Evolutionary conservation across 2,888 invertebrate genomes (phyloP), one percentile per base, ranked within the genome.

Genomic region (Thereva nobilitata): DNA sequence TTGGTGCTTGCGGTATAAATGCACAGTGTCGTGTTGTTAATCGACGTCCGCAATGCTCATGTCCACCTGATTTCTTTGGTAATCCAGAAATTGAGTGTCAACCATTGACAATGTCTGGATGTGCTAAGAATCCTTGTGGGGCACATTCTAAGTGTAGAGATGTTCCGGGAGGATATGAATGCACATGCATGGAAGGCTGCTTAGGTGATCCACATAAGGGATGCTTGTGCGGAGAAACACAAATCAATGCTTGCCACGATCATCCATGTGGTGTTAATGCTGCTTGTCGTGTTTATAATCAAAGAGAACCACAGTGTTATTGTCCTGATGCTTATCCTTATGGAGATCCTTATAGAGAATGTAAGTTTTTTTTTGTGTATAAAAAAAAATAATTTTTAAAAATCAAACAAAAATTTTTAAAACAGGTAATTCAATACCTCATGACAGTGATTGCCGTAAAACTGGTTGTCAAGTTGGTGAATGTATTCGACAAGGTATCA

Each of bases 271-370:
- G 95, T 12, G 84, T 86, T 42, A 92, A 93, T 76, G 94, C 95
- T 2, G 86, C 87, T 63, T 95, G 95, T 77, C 86, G 87, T 72
- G 87, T 91, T 49, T 82, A 86, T 55, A 84, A 86, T 70, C 85
- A 85, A 50, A 84, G 84, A 69, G 86, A 87, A 74, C 87, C 91
- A 0, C 88, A 92, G 76, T 95, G 95, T 77, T 91, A 89, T 77
- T 95, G 95, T 77, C 93, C 94, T 57, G 84, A 88, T 42, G 87
- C 88, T 75, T 90, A 86, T 81, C 93, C 94, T 55, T 85, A 87
- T 69, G 95, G 94, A 66, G 91, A 95, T 84, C 92, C 94, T 34
- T 88, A 89, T 76, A 87, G 89, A 74, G 89, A 91, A 86, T 94
- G 94, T 94, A 83, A 87, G 52, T 44, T 35, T 7, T 53, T 23